These are phyloP conservation scores for Gryon sp. DNA, from an alignment of 1,140 invertebrate species.

Conservation along the genomic window DNA sequence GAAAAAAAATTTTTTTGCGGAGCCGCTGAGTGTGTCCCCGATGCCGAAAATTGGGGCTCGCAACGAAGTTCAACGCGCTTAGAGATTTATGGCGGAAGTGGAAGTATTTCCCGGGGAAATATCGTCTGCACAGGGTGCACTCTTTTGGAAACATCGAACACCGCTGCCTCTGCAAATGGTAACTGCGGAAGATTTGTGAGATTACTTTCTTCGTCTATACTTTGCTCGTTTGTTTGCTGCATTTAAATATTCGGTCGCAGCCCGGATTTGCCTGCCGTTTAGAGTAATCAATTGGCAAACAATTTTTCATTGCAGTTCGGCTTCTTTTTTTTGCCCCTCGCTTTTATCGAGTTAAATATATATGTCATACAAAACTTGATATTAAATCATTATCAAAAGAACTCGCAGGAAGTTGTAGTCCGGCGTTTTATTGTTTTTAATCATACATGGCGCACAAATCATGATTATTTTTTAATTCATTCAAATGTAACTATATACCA, in stretches of 20 bases:
- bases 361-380: conserved; percentile 10
- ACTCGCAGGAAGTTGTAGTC: neutral
- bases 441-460: too few species aligned
- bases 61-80: conserved; percentile 64
- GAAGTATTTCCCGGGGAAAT: conserved; percentile 74
- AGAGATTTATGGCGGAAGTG: conserved; percentile 73
- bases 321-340: too few species aligned
- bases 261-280: conserved; percentile 34
- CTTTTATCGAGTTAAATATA: conserved; percentile 9
- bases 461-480: too few species aligned
- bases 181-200: conserved; percentile 71
- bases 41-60: conserved; percentile 69
- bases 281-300: conserved; percentile 54
- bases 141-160: conserved; percentile 74
- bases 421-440: too few species aligned
- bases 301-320: conserved; percentile 33
- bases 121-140: conserved; percentile 70
- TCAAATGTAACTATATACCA: too few species aligned
- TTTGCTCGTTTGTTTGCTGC: conserved; percentile 45
- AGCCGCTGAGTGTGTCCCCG: conserved; percentile 66
- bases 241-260: conserved; percentile 52
- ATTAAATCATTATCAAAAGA: conserved; percentile 14
- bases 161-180: conserved; percentile 61
- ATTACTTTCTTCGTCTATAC: conserved; percentile 58
- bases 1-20: conserved; percentile 32